phyloP scores from a whole-genome alignment of 2,113 vertebrate genomes.

The Physeter macrocephalus region DNA sequence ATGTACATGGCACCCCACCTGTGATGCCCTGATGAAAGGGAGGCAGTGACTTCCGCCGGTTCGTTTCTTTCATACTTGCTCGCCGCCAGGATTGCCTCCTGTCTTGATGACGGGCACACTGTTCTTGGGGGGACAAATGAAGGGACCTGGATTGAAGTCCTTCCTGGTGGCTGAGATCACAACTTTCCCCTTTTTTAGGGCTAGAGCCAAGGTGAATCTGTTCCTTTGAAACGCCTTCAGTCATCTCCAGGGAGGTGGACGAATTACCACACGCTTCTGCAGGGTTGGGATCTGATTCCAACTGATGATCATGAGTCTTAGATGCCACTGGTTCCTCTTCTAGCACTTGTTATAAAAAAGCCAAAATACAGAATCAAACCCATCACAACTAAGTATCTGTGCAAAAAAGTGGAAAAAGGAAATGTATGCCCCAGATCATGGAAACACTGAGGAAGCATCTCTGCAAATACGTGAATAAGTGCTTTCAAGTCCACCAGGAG shows the following conservation, averaged over 20 bases:
- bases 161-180: constrained; percentile 41
- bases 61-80: constrained; percentile 70
- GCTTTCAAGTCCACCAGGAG: constrained; percentile 32
- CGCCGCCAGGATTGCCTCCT: constrained; percentile 72
- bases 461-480: neutral
- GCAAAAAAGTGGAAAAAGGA: constrained; percentile 34
- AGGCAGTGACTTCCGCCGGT: constrained; percentile 67
- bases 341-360: constrained; percentile 63
- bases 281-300: constrained; percentile 21
- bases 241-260: constrained; percentile 23
- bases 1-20: constrained; percentile 61
- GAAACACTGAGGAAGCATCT: constrained; percentile 18
- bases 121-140: constrained; percentile 54
- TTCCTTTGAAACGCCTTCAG: constrained; percentile 31
- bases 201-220: constrained; percentile 22
- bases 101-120: constrained; percentile 8
- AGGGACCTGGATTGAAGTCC: constrained; percentile 30
- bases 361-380: constrained; percentile 67
- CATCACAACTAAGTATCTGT: constrained; percentile 15
- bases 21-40: constrained; percentile 73
- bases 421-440: neutral
- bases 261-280: constrained; percentile 11
- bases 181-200: neutral
- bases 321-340: constrained; percentile 51
- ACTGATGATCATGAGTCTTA: constrained; percentile 30